phyloP scores from a whole-genome alignment of 1,140 invertebrate species.

The Macrobrachium nipponense region DNA sequence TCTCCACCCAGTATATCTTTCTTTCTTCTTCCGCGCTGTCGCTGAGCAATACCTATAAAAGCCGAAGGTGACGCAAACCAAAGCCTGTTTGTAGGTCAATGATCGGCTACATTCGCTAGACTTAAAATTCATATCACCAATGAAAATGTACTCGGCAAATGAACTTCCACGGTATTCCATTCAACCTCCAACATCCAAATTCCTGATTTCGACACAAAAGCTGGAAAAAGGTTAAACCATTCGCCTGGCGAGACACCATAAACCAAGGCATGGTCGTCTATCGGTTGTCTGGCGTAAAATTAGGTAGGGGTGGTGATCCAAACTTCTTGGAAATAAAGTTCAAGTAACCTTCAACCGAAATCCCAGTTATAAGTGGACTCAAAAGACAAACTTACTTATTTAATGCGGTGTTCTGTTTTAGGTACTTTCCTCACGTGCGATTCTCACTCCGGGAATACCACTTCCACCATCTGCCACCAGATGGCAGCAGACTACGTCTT shows the following conservation, averaged over 20 bases:
- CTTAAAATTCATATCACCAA: background rate
- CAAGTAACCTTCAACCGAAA: background rate
- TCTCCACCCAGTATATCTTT: too few relatives aligned
- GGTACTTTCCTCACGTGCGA: conserved; percentile 43
- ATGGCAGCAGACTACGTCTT: conserved; percentile 17
- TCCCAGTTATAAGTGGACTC: background rate
- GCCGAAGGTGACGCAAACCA: too few relatives aligned
- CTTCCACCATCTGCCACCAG: conserved; percentile 40
- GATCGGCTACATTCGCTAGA: background rate
- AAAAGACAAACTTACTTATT: conserved; percentile 29
- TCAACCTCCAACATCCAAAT: background rate
- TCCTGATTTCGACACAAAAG: background rate
- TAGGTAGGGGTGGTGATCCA: too few relatives aligned
- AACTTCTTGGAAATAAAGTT: too few relatives aligned
- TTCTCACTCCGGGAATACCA: conserved; percentile 37
- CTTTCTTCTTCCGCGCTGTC: too few relatives aligned
- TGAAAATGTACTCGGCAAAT: background rate
- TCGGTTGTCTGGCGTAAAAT: background rate
- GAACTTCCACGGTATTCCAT: background rate
- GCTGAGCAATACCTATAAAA: too few relatives aligned
- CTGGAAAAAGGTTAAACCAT: conserved; percentile 50
- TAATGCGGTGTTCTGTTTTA: conserved; percentile 10
- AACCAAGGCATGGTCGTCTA: conserved; percentile 41
- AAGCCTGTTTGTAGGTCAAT: too few relatives aligned
- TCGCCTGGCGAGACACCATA: background rate